These are phyloP conservation scores for Jacana jacana DNA, from an alignment of 2,113 vertebrate genomes.

Conservation along the genomic window DNA sequence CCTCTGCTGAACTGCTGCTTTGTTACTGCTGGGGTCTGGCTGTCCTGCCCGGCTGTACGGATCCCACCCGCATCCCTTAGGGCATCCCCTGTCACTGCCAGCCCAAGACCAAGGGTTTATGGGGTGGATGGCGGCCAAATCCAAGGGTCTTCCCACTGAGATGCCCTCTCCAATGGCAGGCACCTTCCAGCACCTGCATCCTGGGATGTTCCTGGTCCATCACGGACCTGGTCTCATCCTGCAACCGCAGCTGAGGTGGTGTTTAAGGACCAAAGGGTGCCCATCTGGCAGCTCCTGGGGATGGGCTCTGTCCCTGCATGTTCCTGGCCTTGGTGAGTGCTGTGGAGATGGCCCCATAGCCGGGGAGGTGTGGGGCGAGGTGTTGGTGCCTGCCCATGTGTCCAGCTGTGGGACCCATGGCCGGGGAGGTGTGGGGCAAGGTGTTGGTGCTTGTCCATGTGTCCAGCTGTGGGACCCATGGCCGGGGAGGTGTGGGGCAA, in stretches of 20 bases:
- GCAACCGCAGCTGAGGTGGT: fast-evolving
- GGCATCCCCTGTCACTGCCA: fast-evolving
- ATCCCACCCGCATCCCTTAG: not conserved
- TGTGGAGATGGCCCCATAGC: fast-evolving
- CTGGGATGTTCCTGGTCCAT: not conserved
- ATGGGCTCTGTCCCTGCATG: fast-evolving
- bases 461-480: fast-evolving
- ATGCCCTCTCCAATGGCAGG: fast-evolving
- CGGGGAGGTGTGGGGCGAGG: not conserved
- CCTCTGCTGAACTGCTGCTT: not conserved
- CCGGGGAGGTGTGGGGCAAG: not conserved
- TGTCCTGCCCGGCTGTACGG: fast-evolving
- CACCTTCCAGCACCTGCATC: fast-evolving
- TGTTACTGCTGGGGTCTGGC: not conserved
- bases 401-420: fast-evolving
- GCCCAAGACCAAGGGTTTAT: fast-evolving
- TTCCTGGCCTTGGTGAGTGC: not conserved
- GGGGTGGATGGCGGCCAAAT: not conserved
- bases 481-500: too few relatives aligned
- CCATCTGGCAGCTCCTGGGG: fast-evolving
- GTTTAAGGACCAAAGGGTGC: not conserved
- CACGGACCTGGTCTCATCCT: not conserved
- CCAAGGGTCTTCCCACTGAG: fast-evolving
- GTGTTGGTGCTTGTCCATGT: fast-evolving
- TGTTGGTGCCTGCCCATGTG: not conserved